phyloP scores from a whole-genome alignment of 2,113 vertebrate species.

The Laticauda laticaudata region DNA sequence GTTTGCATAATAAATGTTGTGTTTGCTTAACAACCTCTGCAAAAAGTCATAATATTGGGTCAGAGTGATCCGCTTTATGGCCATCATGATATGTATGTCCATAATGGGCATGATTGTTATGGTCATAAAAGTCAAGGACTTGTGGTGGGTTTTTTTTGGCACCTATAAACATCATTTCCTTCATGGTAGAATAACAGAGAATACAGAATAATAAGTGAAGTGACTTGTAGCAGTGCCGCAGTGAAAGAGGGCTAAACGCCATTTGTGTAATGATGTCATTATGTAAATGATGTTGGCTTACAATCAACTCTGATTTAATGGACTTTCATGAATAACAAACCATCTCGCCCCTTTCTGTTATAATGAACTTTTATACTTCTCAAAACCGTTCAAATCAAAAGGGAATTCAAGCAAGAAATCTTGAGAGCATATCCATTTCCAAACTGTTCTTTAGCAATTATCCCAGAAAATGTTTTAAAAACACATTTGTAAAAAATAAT shows the following conservation, averaged over 20 bases:
- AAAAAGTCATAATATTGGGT: background rate
- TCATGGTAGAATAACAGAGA: background rate
- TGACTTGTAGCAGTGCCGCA: background rate
- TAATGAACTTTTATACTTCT: background rate
- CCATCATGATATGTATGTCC: background rate
- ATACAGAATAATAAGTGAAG: background rate
- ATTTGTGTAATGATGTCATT: background rate
- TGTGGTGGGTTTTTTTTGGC: background rate
- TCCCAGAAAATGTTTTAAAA: background rate
- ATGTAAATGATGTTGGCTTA: background rate
- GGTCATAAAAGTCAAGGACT: background rate
- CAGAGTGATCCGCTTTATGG: background rate
- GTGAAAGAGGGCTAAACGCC: background rate
- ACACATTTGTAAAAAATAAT: background rate
- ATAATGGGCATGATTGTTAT: background rate
- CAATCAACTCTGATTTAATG: background rate
- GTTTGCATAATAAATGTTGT: background rate
- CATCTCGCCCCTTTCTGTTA: background rate
- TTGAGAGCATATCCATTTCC: background rate
- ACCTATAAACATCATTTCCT: background rate
- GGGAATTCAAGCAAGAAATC: background rate
- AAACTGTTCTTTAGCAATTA: background rate
- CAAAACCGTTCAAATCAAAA: background rate
- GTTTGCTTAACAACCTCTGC: background rate
- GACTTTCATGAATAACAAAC: background rate